A percentile compares a stretch with the other conserved stretches of the same genome.
phyloP scores from a whole-genome alignment of 1,140 invertebrate species.

The Venturia canescens region DNA sequence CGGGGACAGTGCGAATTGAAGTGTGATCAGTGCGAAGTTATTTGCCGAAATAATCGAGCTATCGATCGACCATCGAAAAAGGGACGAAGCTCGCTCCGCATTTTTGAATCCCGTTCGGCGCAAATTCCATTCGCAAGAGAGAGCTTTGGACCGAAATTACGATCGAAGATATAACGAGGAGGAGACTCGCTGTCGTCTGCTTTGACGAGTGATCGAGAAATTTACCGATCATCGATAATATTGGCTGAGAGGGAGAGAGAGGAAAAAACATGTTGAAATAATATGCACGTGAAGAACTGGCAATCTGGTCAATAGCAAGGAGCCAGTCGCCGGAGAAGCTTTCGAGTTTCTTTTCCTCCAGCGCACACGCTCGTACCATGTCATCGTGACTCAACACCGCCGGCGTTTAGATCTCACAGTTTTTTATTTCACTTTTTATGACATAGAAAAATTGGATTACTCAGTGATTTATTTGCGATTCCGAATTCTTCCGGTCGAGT shows the following conservation, averaged over 20 bases:
- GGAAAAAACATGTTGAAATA: constrained; percentile 2
- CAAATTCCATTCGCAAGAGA: too few relatives aligned
- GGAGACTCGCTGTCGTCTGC: background rate
- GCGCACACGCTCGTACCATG: background rate
- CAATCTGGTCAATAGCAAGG: constrained; percentile 17
- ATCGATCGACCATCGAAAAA: too few relatives aligned
- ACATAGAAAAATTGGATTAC: background rate
- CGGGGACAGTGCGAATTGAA: too few relatives aligned
- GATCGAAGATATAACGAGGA: too few relatives aligned
- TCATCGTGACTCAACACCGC: constrained; percentile 13
- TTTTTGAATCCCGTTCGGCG: too few relatives aligned
- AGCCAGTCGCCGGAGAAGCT: background rate
- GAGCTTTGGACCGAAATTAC: too few relatives aligned
- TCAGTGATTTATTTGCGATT: background rate
- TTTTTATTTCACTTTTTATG: background rate
- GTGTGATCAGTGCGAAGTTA: too few relatives aligned
- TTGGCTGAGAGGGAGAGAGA: background rate
- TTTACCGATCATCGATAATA: constrained; percentile 25
- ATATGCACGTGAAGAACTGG: background rate
- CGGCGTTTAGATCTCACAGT: background rate
- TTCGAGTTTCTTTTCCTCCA: background rate
- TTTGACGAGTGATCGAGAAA: constrained; percentile 4
- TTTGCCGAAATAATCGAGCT: too few relatives aligned
- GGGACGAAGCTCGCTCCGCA: too few relatives aligned
- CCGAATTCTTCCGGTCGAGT: too few relatives aligned